Percentiles rank a stretch among this genome's conserved stretches.
phyloP scores from a whole-genome alignment of 30 jellyfish, hydroid and myxozoan species.

The Aurelia sp. region DNA sequence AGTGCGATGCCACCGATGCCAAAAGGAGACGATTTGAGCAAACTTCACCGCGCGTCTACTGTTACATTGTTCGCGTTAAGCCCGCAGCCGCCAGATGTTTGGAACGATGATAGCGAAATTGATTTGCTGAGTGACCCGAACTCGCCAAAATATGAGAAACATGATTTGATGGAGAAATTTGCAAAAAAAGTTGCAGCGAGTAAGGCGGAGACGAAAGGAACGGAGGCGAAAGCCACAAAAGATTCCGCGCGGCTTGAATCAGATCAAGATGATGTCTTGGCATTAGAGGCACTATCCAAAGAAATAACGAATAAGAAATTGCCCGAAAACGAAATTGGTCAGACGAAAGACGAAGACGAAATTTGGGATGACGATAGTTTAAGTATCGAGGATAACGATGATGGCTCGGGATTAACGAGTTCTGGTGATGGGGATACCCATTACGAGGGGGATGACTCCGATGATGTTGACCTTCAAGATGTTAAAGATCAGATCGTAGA shows the following conservation, averaged over 20 bases:
- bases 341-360: not conserved
- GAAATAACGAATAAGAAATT: conserved; percentile 5
- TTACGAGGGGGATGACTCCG: conserved; percentile 67
- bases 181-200: too few relatives aligned
- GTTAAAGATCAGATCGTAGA: not conserved
- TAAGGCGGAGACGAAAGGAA: not conserved
- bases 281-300: conserved; percentile 57
- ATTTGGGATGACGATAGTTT: conserved; percentile 71
- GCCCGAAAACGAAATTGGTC: not conserved
- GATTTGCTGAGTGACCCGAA: conserved; percentile 38
- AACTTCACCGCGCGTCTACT: conserved; percentile 89
- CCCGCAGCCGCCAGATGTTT: conserved; percentile 88
- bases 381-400: conserved; percentile 83
- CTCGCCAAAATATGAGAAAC: not conserved
- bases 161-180: not conserved
- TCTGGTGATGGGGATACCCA: conserved; percentile 71
- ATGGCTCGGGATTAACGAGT: conserved; percentile 83
- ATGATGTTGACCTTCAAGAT: conserved; percentile 12
- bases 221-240: not conserved
- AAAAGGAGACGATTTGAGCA: conserved; percentile 77
- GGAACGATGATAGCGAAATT: conserved; percentile 80
- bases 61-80: conserved; percentile 74
- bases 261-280: conserved; percentile 29
- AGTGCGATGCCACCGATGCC: conserved; percentile 91
- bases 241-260: conserved; percentile 24